A percentile compares a stretch with the other conserved stretches of the same genome.
Conservation (phyloP, 2,888 invertebrate genomes). For the Bellardia pandia region DNA sequence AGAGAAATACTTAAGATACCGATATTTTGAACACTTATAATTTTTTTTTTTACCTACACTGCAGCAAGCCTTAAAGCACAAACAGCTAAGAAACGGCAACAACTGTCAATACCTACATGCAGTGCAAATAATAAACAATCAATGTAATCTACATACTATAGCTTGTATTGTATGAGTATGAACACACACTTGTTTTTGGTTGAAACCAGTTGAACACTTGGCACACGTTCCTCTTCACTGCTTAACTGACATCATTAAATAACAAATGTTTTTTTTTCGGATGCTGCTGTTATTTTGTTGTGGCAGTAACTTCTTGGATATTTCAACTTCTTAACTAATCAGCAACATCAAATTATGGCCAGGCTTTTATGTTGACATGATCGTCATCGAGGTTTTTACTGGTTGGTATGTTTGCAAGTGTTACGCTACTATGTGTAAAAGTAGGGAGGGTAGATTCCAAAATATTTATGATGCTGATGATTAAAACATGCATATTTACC, state of each 20-base stretch:
- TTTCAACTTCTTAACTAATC: slow-evolving; percentile 59
- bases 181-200: background rate
- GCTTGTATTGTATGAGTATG: background rate
- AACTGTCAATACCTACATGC: slow-evolving; percentile 49
- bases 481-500: too few species aligned
- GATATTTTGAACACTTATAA: slow-evolving; percentile 46
- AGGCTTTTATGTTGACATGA: slow-evolving; percentile 65
- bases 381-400: slow-evolving; percentile 29
- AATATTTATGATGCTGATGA: too few species aligned
- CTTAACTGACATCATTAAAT: slow-evolving; percentile 53
- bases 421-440: too few species aligned
- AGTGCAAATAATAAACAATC: slow-evolving; percentile 63
- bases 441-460: too few species aligned
- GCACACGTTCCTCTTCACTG: slow-evolving; percentile 73
- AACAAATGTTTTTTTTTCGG: slow-evolving; percentile 69
- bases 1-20: slow-evolving; percentile 30
- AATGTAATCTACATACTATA: slow-evolving; percentile 55
- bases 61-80: background rate
- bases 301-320: slow-evolving; percentile 60
- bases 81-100: slow-evolving; percentile 2
- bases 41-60: background rate
- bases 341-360: slow-evolving; percentile 60
- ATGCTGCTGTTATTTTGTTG: slow-evolving; percentile 5
- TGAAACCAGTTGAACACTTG: slow-evolving; percentile 78
- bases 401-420: background rate